Conservation (phyloP, 2,888 invertebrate genomes). For the Eilema caniola region DNA sequence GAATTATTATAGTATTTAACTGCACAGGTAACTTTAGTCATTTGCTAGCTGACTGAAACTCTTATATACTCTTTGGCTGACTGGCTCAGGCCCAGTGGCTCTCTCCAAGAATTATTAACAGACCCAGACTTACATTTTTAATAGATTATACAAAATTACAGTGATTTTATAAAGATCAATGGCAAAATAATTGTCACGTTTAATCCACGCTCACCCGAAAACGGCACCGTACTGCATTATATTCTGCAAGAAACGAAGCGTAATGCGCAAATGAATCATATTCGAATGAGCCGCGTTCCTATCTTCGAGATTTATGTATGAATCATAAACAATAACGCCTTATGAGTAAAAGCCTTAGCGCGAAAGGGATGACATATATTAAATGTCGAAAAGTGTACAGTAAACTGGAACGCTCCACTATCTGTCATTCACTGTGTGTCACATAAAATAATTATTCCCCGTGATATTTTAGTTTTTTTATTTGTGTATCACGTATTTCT, state of each 20-base stretch:
- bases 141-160: not conserved
- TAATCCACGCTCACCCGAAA: not conserved
- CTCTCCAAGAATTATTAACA: not conserved
- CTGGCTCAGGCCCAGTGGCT: no score
- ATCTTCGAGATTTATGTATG: conserved; percentile 12
- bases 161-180: not conserved
- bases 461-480: conserved; percentile 83
- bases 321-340: conserved; percentile 24
- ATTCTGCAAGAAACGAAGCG: conserved; percentile 62
- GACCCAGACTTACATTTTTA: not conserved
- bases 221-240: not conserved
- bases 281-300: conserved; percentile 40
- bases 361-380: conserved; percentile 24
- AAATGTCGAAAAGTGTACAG: conserved; percentile 24
- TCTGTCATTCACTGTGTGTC: conserved; percentile 56
- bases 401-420: conserved; percentile 32
- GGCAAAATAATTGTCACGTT: not conserved
- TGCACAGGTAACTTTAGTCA: no score
- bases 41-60: no score
- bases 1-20: no score
- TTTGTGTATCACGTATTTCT: conserved; percentile 79
- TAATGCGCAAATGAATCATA: conserved; percentile 69
- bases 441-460: conserved; percentile 69
- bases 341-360: not conserved
- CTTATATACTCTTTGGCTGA: not conserved